A percentile compares a stretch with the other conserved stretches of the same genome.
phyloP scores from a whole-genome alignment of 2,113 vertebrate genomes.

The Microtus montanus region DNA sequence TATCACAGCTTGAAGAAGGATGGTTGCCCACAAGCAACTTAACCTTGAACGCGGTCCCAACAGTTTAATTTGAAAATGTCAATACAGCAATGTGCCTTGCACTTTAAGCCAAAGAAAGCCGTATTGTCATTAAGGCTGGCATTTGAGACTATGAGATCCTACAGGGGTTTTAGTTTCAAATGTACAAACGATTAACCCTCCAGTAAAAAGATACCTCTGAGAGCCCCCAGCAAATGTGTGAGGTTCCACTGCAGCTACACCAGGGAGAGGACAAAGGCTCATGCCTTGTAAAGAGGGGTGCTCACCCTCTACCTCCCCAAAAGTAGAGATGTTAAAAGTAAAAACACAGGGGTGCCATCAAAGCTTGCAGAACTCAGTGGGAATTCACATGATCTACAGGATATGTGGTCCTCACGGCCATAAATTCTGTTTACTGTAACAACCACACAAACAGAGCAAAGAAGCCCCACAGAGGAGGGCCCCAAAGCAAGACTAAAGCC shows the following conservation, averaged over 20 bases:
- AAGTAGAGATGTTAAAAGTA: slow-evolving; percentile 52
- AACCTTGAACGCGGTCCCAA: neutral
- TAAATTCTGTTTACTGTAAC: slow-evolving; percentile 77
- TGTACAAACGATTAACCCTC: slow-evolving; percentile 3
- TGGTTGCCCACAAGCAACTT: slow-evolving; percentile 25
- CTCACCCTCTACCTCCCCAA: neutral
- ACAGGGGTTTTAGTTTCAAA: neutral
- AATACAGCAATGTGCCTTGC: neutral
- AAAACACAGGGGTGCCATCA: slow-evolving; percentile 22
- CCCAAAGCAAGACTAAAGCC: slow-evolving; percentile 54
- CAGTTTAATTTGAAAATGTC: slow-evolving; percentile 6
- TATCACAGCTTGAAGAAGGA: neutral
- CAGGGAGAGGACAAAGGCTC: neutral
- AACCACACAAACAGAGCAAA: slow-evolving; percentile 49
- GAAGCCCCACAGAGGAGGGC: neutral
- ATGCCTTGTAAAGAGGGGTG: neutral
- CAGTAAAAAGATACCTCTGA: neutral
- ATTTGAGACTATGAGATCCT: neutral
- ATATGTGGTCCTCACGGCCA: slow-evolving; percentile 61
- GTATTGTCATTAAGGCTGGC: neutral
- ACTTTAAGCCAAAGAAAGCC: neutral
- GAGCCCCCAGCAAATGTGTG: neutral
- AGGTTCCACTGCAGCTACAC: neutral
- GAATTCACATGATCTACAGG: slow-evolving; percentile 74
- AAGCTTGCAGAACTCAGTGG: slow-evolving; percentile 53